Evolutionary conservation across 1,140 invertebrate species (phyloP).

Genomic region (Drosophila grimshawi): DNA sequence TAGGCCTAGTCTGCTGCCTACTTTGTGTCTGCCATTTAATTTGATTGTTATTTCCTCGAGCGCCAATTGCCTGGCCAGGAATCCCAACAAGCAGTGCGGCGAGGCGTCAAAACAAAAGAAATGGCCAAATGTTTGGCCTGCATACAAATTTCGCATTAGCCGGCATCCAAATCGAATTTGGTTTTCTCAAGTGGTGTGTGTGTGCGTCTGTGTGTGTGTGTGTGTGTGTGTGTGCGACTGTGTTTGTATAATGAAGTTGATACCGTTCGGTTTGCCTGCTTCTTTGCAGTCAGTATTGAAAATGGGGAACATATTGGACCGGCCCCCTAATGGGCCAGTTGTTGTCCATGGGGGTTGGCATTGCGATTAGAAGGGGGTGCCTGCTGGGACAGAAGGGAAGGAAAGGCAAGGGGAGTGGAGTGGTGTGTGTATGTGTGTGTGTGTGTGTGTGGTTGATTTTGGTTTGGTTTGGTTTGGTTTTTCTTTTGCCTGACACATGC

Average conservation of each 20-base stretch:
- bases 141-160: constrained; percentile 79
- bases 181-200: neutral
- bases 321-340: constrained; percentile 26
- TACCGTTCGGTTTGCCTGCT: constrained; percentile 15
- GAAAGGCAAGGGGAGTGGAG: neutral
- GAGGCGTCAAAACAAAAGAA: constrained; percentile 67
- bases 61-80: constrained; percentile 52
- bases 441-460: too few species aligned
- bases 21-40: constrained; percentile 62
- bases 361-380: neutral
- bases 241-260: constrained; percentile 47
- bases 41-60: constrained; percentile 72
- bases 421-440: too few species aligned
- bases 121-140: constrained; percentile 69
- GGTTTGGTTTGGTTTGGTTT: neutral
- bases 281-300: constrained; percentile 21
- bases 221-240: neutral
- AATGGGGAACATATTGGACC: constrained; percentile 70
- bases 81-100: constrained; percentile 13
- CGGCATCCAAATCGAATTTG: constrained; percentile 55
- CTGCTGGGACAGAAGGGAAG: neutral
- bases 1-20: constrained; percentile 12
- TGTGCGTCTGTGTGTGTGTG: neutral
- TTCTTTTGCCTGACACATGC: constrained; percentile 7
- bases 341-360: neutral